phyloP scores from a whole-genome alignment of 2,113 vertebrate species.

The Odobenus rosmarus region DNA sequence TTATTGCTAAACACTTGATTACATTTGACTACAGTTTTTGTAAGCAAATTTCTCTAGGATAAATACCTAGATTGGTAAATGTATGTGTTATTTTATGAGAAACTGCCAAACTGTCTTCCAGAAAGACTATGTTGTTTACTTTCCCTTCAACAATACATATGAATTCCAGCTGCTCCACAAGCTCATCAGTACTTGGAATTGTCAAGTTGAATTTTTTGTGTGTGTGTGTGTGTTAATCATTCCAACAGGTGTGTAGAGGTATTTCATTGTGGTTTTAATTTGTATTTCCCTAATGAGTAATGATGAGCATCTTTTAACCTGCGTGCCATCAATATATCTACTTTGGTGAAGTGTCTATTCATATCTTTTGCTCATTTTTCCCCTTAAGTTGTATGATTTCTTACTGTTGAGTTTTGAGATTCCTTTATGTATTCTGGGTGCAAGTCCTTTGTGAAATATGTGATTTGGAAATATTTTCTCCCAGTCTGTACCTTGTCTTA shows the following conservation, averaged over 20 bases:
- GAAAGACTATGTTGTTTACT: not conserved
- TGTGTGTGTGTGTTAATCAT: not conserved
- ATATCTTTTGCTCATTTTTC: not conserved
- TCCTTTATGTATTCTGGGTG: not conserved
- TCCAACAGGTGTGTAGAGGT: not conserved
- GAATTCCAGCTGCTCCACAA: not conserved
- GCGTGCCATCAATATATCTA: not conserved
- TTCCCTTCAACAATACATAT: not conserved
- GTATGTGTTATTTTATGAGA: not conserved
- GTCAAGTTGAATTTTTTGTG: not conserved
- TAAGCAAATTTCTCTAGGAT: not conserved
- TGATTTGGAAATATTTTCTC: not conserved
- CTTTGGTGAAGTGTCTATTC: not conserved
- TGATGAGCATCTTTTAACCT: not conserved
- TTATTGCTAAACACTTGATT: not conserved
- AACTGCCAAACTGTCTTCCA: not conserved
- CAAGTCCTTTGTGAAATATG: not conserved
- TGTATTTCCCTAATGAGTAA: not conserved
- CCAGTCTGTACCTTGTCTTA: not conserved
- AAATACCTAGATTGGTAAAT: conserved; percentile 2
- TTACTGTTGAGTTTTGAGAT: not conserved
- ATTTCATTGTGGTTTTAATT: not conserved
- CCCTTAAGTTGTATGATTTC: not conserved
- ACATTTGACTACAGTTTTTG: not conserved
- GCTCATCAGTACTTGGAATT: not conserved